These are phyloP conservation scores for Hylaeus anthracinus DNA, from an alignment of 1,140 invertebrate genomes.

Conservation along the genomic window DNA sequence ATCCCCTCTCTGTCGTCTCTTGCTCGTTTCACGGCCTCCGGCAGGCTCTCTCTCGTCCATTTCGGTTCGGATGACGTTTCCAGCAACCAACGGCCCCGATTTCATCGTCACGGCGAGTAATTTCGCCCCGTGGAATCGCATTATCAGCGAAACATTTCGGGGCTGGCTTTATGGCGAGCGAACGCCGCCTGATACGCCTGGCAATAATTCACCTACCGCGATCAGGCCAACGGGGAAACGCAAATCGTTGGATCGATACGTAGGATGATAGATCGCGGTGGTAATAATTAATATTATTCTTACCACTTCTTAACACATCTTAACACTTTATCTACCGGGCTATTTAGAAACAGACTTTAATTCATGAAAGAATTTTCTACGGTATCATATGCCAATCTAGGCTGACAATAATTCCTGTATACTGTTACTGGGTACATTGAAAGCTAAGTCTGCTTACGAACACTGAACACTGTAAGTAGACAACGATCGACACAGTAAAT, in stretches of 20 bases:
- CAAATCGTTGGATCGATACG: conserved; percentile 54
- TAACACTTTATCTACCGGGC: too few species aligned
- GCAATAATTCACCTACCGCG: conserved; percentile 61
- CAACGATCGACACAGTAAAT: too few species aligned
- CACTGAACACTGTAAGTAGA: too few species aligned
- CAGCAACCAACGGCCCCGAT: conserved; percentile 17
- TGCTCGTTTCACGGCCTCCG: background rate
- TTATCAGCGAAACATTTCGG: conserved; percentile 65
- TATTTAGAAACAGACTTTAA: too few species aligned
- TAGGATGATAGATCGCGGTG: conserved; percentile 65
- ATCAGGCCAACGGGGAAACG: conserved; percentile 29
- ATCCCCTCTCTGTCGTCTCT: conserved; percentile 18
- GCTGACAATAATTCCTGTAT: too few species aligned
- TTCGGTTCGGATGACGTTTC: background rate
- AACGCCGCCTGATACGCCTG: conserved; percentile 38
- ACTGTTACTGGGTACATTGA: too few species aligned
- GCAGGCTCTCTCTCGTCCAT: background rate
- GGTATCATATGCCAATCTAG: too few species aligned
- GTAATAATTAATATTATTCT: conserved; percentile 10
- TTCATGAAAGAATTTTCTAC: too few species aligned
- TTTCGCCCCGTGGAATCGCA: conserved; percentile 57
- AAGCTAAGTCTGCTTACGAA: too few species aligned
- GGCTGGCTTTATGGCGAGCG: conserved; percentile 35
- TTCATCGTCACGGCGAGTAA: conserved; percentile 49
- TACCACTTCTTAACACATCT: too few species aligned